phyloP scores from a whole-genome alignment of 1,140 invertebrate species.

The Rhopalosiphum padi region DNA sequence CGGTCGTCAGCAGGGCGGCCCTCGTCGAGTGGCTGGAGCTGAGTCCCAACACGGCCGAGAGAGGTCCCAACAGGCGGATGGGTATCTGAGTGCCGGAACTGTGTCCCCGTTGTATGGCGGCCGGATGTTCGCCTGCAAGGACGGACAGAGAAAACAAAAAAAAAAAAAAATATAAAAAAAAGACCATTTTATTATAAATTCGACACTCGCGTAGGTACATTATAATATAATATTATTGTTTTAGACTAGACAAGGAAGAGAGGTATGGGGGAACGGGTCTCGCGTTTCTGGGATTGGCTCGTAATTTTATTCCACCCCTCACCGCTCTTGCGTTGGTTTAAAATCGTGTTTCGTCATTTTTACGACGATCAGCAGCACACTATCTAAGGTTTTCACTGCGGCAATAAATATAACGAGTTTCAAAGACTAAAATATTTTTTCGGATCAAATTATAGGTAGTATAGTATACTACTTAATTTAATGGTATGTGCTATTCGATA shows the following conservation, averaged over 20 bases:
- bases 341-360: not conserved
- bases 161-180: not conserved
- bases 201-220: too few relatives aligned
- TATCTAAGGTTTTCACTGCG: not conserved
- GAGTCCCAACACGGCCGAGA: constrained; percentile 66
- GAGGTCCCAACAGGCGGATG: constrained; percentile 65
- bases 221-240: too few relatives aligned
- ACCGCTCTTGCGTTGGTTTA: not conserved
- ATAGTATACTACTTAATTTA: too few relatives aligned
- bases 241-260: too few relatives aligned
- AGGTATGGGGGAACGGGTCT: too few relatives aligned
- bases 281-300: too few relatives aligned
- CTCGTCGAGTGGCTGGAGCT: constrained; percentile 62
- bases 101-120: constrained; percentile 68
- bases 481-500: too few relatives aligned
- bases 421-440: constrained; percentile 15
- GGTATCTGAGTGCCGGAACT: constrained; percentile 67
- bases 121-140: constrained; percentile 66
- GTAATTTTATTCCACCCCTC: too few relatives aligned
- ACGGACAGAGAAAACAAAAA: not conserved
- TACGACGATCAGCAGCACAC: not conserved
- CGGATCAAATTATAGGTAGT: not conserved
- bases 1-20: constrained; percentile 45
- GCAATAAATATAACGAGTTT: not conserved
- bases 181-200: too few relatives aligned